Base-by-base conservation (phyloP, 2,888 invertebrate species). In the Thymelicus acteon region DNA sequence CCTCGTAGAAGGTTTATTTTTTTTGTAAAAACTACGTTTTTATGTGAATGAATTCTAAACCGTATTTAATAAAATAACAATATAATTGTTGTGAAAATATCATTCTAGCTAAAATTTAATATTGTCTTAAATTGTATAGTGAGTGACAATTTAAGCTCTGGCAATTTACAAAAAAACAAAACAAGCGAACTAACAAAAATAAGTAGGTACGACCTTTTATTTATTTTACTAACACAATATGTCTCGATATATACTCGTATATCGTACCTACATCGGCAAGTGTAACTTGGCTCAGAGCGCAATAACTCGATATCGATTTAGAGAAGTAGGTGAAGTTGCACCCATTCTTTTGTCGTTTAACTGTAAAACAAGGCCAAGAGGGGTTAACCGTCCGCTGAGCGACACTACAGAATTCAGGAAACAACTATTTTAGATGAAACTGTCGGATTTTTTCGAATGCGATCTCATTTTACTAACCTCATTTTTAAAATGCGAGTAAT, bases 251-350 rank as follows among this genome's bases (percentile, higher is more conserved):
- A 31, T 31, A 5, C 31, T 31, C 54, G n/a, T 54, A 31, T 12
- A 15, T 6, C 19, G 24, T 31, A 57, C 31, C 31, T 37, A 37
- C 57, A 19, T 19, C 2, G 15, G n/a, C 8, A 67, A 67, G 60
- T 24, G 24, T 60, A 24, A 49, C 19, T 67, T 67, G 60, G 60
- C 67, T 52, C 40, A 19, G 39, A 60, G 19, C 60, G 49, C 67
- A 60, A 67, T 67, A 67, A 40, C 60, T 60, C 67, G 60, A 60
- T 67, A 67, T 67, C 48, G 31, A 67, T 67, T 67, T 19, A 48
- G 60, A 67, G 24, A 67, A 67, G 67, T 67, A 67, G 61, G 67
- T 67, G 67, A 67, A 31, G 52, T 52, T 54, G 67, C 67, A 31
- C 48, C 60, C 60, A 60, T 60, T 62, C 62, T 68, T 61, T 68